Base-by-base conservation (phyloP, 2,113 vertebrate species). In the Butorides virescens region DNA sequence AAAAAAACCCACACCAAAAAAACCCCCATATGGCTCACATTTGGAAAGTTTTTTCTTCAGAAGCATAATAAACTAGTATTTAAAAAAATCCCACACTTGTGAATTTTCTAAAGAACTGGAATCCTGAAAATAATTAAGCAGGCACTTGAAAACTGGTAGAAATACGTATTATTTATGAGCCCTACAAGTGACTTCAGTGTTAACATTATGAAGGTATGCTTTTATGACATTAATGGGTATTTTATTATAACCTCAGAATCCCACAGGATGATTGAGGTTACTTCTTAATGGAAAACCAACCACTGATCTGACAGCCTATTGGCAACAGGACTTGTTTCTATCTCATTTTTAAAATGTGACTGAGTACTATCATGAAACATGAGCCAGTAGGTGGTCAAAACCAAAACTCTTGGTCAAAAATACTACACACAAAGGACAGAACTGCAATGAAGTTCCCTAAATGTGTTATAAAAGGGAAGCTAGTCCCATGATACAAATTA, bases 1-100 rank as follows among this genome's bases (percentile, higher is more conserved):
- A 44, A 15, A 37, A 52, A 13, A 42, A 42, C 12, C 39, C 39
- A 42, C 27, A 66, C 15, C 5, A 37, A 29, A 59, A 44, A 63
- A 6, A 2, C 0, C 0, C 32, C 34, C 13, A 34, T 27, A 36
- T 18, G 12, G 13, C 22, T 80, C 46, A 61, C 9, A n/a, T 30
- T 53, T 61, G 25, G 13, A 63, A 90, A 55, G 14, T 13, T 55
- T 83, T 50, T 70, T 76, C 39, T 70, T 63, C 55, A 49, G 30
- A 61, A 68, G 23, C 20, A 55, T 53, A 66, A 47, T 16, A 70
- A 62, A n/a, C 15, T 21, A 62, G 47, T 29, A 70, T 62, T 55
- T 61, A 17, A 62, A 62, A 67, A 42, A 62, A 26, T 3, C 10
- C 25, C 30, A 39, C 15, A 30, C 11, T 46, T 53, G 30, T 32